Evolutionary conservation across 2,797 vertebrate species (phyloP).

Genomic region (Chaetophractus vellerosus): DNA sequence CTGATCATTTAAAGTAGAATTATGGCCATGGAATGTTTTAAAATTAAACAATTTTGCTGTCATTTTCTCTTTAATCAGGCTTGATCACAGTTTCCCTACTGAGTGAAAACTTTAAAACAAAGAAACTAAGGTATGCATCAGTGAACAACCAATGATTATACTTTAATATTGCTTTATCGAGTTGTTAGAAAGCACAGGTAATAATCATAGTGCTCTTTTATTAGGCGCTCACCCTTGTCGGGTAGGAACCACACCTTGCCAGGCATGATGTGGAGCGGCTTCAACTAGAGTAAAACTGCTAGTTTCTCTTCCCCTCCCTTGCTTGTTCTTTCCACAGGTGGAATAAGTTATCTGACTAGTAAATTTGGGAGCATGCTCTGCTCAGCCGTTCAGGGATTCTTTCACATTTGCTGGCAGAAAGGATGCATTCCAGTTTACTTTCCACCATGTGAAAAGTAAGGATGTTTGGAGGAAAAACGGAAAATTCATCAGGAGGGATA

Average conservation of each 20-base stretch:
- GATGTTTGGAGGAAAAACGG: background rate
- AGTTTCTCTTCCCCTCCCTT: background rate
- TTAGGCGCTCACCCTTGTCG: background rate
- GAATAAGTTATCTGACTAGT: background rate
- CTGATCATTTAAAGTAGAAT: slow-evolving; percentile 31
- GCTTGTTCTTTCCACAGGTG: background rate
- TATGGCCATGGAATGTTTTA: slow-evolving; percentile 26
- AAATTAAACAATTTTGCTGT: slow-evolving; percentile 17
- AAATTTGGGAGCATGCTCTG: background rate
- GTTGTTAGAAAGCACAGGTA: background rate
- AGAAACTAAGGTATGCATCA: slow-evolving; percentile 17
- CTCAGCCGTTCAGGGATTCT: background rate
- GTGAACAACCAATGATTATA: background rate
- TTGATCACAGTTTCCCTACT: slow-evolving; percentile 6
- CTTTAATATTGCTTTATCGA: background rate
- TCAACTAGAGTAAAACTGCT: background rate
- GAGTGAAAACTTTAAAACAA: slow-evolving; percentile 32
- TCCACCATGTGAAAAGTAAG: background rate
- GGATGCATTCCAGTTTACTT: background rate
- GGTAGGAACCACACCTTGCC: background rate
- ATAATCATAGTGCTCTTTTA: background rate
- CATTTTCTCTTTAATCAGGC: background rate
- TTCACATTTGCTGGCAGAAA: background rate
- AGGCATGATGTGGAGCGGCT: background rate
- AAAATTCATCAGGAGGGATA: background rate